Conservation (phyloP, 2,797 vertebrate genomes). For the Channallabes apus region DNA sequence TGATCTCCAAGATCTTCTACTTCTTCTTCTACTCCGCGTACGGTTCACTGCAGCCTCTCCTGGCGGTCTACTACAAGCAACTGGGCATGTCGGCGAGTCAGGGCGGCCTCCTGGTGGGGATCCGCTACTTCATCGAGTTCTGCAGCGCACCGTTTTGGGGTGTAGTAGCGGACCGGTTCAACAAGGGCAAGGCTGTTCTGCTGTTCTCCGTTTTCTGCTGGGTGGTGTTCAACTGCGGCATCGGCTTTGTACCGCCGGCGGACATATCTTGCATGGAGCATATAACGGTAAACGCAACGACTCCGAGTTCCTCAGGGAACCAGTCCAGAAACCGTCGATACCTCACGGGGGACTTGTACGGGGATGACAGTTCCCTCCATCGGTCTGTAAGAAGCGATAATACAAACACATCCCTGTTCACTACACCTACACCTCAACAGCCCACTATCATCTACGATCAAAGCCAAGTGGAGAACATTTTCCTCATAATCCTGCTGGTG, state of each 20-base stretch:
- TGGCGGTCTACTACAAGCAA: conserved; percentile 96
- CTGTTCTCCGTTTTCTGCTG: conserved; percentile 95
- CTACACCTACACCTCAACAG: conserved; percentile 55
- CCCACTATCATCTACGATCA: conserved; percentile 73
- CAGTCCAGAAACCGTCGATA: conserved; percentile 43
- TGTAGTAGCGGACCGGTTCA: conserved; percentile 92
- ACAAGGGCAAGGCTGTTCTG: conserved; percentile 89
- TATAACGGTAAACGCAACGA: conserved; percentile 46
- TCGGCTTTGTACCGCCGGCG: conserved; percentile 93
- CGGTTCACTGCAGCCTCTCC: conserved; percentile 91
- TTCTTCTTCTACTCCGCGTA: conserved; percentile 98
- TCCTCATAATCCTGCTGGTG: conserved; percentile 90
- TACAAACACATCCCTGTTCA: conserved; percentile 23
- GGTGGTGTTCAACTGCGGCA: conserved; percentile 92
- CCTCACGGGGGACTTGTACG: conserved; percentile 8
- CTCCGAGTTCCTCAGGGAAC: conserved; percentile 33
- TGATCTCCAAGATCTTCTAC: conserved; percentile 96
- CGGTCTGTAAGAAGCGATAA: conserved; percentile 46
- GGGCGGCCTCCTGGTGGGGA: conserved; percentile 92
- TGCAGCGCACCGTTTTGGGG: conserved; percentile 99
- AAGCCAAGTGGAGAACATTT: conserved; percentile 89
- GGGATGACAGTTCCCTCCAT: not conserved
- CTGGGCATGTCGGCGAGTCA: conserved; percentile 93
- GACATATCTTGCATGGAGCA: conserved; percentile 81
- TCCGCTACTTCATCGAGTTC: conserved; percentile 98